Evolutionary conservation across 2,113 vertebrate genomes (phyloP).

Genomic region (Ibidorhyncha struthersii): DNA sequence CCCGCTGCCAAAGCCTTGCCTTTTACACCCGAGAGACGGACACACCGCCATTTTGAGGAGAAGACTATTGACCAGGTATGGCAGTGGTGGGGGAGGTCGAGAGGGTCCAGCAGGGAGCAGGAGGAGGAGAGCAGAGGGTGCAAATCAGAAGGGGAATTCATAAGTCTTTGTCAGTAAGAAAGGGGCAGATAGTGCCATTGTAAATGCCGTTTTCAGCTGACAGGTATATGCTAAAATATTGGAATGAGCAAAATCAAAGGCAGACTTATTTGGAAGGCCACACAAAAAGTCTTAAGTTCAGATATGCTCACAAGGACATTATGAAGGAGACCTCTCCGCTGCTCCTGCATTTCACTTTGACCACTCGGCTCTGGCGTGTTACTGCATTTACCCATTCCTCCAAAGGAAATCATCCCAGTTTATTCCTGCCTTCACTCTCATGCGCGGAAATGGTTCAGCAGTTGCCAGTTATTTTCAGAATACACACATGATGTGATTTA

Average conservation of each 20-base stretch:
- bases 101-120: not conserved
- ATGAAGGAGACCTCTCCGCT: not conserved
- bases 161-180: not conserved
- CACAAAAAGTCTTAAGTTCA: not conserved
- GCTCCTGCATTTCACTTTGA: not conserved
- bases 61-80: accelerated
- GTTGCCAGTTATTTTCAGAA: not conserved
- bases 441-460: not conserved
- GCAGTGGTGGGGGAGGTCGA: not conserved
- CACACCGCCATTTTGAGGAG: not conserved
- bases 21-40: accelerated
- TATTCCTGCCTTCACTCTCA: not conserved
- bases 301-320: not conserved
- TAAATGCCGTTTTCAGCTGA: not conserved
- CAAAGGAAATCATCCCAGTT: not conserved
- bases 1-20: accelerated
- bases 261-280: not conserved
- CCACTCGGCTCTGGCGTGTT: not conserved
- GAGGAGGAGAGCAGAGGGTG: not conserved
- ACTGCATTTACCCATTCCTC: not conserved
- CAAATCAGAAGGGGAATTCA: too few species aligned
- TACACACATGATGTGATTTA: not conserved
- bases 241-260: not conserved
- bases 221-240: not conserved
- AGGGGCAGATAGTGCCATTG: not conserved